Conservation (phyloP, 2,113 vertebrate genomes). For the Catharus bicknelli region DNA sequence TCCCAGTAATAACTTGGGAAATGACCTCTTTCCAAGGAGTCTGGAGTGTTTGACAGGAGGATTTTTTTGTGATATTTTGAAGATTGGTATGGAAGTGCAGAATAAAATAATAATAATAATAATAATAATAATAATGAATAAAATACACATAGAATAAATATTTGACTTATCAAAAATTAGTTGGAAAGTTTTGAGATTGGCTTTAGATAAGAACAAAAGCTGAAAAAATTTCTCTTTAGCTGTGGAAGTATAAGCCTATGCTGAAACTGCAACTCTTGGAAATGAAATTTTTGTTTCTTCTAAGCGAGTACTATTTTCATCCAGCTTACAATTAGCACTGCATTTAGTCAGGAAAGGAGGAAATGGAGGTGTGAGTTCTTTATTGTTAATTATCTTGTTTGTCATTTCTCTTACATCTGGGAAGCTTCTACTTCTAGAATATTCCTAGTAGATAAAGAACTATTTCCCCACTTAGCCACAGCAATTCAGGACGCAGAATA, state of each 20-base stretch:
- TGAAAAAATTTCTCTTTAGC: background rate
- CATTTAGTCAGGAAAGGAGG: background rate
- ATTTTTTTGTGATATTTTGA: background rate
- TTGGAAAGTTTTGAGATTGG: background rate
- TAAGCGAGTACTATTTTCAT: slow-evolving; percentile 11
- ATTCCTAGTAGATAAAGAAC: background rate
- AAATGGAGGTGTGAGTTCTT: background rate
- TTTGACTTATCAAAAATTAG: background rate
- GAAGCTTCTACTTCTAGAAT: slow-evolving; percentile 1
- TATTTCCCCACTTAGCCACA: background rate
- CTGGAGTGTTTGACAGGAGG: background rate
- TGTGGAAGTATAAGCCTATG: background rate
- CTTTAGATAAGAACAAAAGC: background rate
- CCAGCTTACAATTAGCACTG: background rate
- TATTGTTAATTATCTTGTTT: background rate
- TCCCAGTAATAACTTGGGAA: background rate
- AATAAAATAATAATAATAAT: background rate
- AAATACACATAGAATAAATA: background rate
- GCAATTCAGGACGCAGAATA: background rate
- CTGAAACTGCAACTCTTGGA: background rate
- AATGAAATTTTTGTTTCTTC: background rate
- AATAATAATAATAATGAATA: no score
- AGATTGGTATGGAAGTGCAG: background rate
- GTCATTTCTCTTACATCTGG: background rate
- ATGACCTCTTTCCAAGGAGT: background rate